Base-by-base conservation (phyloP, 2,113 vertebrate species). In the Smithornis capensis region DNA sequence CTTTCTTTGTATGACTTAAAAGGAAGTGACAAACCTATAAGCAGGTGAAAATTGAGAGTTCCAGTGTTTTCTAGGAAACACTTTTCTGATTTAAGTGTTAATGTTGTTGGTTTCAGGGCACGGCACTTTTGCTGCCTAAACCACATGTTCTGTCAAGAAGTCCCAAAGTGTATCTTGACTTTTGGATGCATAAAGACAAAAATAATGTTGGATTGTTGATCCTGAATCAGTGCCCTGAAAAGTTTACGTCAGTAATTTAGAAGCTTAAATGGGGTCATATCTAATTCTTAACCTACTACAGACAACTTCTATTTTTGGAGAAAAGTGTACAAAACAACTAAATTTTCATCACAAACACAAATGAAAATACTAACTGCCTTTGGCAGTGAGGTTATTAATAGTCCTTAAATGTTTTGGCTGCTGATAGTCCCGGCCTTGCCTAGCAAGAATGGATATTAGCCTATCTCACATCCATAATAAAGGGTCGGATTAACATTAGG, bases 11-110 rank as follows among this genome's bases (percentile, higher is more conserved):
- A 85, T 89, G 75, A n/a, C 35, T 44, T 38, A 22, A 78, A 77
- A 52, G 44, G 45, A 78, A 83, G 18, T 53, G 62, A 65, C 62
- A 85, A 53, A 75, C 11, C 10, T 56, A 0, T 53, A 87, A 91
- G 47, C 35, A 80, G 87, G 74, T 95, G 59, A 93, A 94, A 95
- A 92, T 33, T 14, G 44, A 73, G 78, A 69, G 40, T 83, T 85
- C 29, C 71, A 31, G 64, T 60, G 73, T 76, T 90, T 92, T 89
- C 55, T 74, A 82, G 53, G 84, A 42, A 89, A 12, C 38, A 9
- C 52, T 69, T 35, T 4, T 19, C 3, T 47, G 71, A 56, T 86
- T 79, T 91, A 81, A 78, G 35, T 45, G 15, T 64, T 74, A 4
- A 10, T 56, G 47, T 2, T 82, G 65, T 37, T 95, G 68, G 71